Base-by-base conservation (phyloP, 92 coral and sea anemone species). In the Porites rus region DNA sequence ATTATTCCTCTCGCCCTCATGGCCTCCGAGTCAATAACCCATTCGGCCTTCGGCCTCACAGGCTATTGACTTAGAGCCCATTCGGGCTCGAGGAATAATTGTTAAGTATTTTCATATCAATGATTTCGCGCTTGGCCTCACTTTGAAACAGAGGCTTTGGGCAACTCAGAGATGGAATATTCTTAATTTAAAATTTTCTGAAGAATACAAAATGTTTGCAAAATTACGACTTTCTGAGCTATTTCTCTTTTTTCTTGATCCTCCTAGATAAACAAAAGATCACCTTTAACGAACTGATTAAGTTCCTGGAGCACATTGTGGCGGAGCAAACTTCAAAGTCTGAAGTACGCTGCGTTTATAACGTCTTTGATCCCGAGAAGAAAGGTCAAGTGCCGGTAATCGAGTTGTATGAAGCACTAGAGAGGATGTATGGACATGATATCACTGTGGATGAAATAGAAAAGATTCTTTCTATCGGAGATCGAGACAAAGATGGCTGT, bases 361-460 rank as follows among this genome's bases (percentile, higher is more conserved):
- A 81, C 52, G 92, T 93, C 76, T 93, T 88, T 52, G 90, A 88
- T 56, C 77, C 60, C 13, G 84, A 84, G 9, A 86, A 86, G 17
- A 76, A 73, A n/a, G 94, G 87, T 0, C 80, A 53, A 75, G 84
- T 93, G 58, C 64, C 92, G 1, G 69, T 91, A 51, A 56, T 21
- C 13, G 92, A 91, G 75, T 76, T 93, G 14, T 69, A 84, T 52
- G 89, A 88, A 62, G 88, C 96, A 13, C 74, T 93, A 8, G 84
- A 91, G 31, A 65, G 79, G 13, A 16, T 81, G 74, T 74, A 84
- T 18, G 94, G 85, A 11, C 60, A 88, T 65, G 85, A 81, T 79
- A 76, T 89, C 72, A 63, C 89, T 11, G 82, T 75, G 61, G 85
- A 87, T 11, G 96, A 91, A 52, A 53, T 93, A 31, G 19, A 82